phyloP scores from a whole-genome alignment of 2,113 vertebrate genomes.

The Tachysurus fulvidraco region DNA sequence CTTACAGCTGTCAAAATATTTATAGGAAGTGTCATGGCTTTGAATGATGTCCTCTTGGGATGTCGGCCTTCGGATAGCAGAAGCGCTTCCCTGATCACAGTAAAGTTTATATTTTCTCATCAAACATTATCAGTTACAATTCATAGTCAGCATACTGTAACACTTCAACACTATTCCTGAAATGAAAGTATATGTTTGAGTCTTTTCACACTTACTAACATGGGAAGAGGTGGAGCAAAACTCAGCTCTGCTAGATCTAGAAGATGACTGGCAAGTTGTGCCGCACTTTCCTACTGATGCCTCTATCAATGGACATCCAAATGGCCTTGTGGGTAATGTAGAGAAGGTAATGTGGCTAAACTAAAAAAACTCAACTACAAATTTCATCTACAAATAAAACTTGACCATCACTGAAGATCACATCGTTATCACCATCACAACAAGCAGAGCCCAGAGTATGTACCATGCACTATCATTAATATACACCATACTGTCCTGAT shows the following conservation, averaged over 20 bases:
- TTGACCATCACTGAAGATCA: not conserved
- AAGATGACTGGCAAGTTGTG: not conserved
- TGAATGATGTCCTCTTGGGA: too few relatives aligned
- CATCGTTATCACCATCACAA: too few relatives aligned
- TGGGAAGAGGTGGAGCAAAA: not conserved
- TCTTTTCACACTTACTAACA: not conserved
- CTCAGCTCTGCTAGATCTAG: not conserved
- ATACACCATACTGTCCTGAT: too few relatives aligned
- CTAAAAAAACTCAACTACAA: not conserved
- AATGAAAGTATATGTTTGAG: not conserved
- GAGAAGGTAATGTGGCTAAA: not conserved
- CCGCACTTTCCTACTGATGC: not conserved
- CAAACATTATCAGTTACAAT: not conserved
- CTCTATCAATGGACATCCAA: not conserved
- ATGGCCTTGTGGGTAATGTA: not conserved
- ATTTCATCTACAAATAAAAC: not conserved
- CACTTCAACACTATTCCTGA: not conserved
- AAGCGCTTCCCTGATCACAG: not conserved
- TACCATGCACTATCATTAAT: too few relatives aligned
- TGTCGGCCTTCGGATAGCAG: not conserved
- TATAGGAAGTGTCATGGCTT: too few relatives aligned
- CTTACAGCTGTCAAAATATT: too few relatives aligned
- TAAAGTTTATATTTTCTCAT: not conserved
- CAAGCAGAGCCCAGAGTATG: too few relatives aligned
- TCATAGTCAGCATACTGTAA: not conserved